Base-by-base conservation (phyloP, 2,113 vertebrate genomes). In the Rhipidura dahli region DNA sequence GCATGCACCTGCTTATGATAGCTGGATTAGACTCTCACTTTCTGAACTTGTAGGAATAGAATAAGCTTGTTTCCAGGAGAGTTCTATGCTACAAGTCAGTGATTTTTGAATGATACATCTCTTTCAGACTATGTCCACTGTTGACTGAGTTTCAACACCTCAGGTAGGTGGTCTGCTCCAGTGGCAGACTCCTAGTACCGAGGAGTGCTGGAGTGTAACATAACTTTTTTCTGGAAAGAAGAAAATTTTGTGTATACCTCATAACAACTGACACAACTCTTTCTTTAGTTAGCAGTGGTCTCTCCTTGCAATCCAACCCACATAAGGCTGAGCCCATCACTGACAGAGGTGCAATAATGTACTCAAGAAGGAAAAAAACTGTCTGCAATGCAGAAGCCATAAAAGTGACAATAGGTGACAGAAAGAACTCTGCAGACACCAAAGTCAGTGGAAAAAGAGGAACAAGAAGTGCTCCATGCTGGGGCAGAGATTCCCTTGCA, bases 191-290 rank as follows among this genome's bases (percentile, higher is more conserved):
- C 22, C 21, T 26, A 54, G 33, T 6, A 59, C 9, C 27, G 39
- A 54, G 51, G 16, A 50, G 4, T 42, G 4, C 15, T 59, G 37
- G 33, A 44, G 11, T 9, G 39, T 11, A 18, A 69, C 4, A 8
- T 7, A 39, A 37, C 2, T 0, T 15, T 31, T 60, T 70, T 31
- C 19, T 40, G 27, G 12, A 83, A 83, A 47, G 26, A 45, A 88
- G 51, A 84, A 40, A 16, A 11, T 8, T 45, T 11, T 14, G 12
- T n/a, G 11, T 50, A 33, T 45, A 31, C 11, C 6, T 87, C 2
- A 3, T 42, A 30, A 44, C 6, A 81, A 30, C 6, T 0, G 1
- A 42, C 7, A 23, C 5, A n/a, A 23, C 4, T 42, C n/a, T 51
- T 77, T 19, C 35, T 78, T 69, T 53, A 27, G 47, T 45, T 35